Evolutionary conservation across 2,888 invertebrate species (phyloP).

Genomic region (Mechanitis mazaeus): DNA sequence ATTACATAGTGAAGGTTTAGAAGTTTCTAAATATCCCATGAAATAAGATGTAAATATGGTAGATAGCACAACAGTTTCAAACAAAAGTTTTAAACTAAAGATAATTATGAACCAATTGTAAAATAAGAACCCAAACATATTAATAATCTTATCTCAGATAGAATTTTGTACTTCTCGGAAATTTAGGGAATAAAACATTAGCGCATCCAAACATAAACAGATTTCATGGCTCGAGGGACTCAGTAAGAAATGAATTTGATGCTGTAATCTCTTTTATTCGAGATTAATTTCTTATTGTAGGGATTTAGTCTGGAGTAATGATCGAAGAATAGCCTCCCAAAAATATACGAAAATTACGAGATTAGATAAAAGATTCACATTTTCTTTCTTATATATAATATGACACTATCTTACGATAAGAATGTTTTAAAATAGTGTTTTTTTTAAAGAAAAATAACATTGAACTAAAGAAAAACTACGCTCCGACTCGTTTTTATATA

Average conservation of each 20-base stretch:
- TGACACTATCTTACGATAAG: no score
- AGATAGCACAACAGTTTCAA: no score
- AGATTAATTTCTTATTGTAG: constrained; percentile 52
- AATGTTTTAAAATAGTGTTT: no score
- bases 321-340: constrained; percentile 25
- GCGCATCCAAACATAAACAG: constrained; percentile 32
- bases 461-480: no score
- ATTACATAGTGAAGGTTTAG: no score
- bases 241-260: constrained; percentile 53
- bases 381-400: background rate
- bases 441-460: no score
- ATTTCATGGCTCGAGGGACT: constrained; percentile 31
- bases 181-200: constrained; percentile 12
- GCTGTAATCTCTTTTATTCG: constrained; percentile 40
- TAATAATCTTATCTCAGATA: background rate
- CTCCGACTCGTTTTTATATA: no score
- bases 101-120: no score
- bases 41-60: no score
- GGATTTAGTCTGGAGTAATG: constrained; percentile 35
- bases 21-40: no score
- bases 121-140: background rate
- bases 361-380: constrained; percentile 9
- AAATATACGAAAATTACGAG: constrained; percentile 2
- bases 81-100: no score
- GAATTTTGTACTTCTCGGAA: background rate